Conservation (phyloP, 2,797 vertebrate genomes). For the Tympanoctomys barrerae region DNA sequence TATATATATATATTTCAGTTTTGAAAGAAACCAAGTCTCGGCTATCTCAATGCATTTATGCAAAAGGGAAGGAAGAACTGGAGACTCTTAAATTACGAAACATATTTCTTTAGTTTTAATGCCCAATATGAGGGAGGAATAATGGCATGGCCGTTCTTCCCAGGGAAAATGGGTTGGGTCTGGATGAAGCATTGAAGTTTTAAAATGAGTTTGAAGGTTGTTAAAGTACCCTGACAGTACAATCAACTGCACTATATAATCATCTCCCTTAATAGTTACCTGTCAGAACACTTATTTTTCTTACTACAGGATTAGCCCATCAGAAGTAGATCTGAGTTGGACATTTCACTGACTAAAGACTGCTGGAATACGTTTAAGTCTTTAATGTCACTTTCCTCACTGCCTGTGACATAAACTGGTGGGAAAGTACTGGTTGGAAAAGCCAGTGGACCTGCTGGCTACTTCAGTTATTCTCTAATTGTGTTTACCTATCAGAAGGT, state of each 20-base stretch:
- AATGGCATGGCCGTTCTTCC: slow-evolving; percentile 64
- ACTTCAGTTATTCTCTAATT: slow-evolving; percentile 14
- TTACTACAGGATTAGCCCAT: slow-evolving; percentile 77
- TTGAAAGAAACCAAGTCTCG: slow-evolving; percentile 58
- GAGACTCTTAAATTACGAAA: slow-evolving; percentile 62
- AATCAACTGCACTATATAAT: slow-evolving; percentile 62
- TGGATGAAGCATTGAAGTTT: slow-evolving; percentile 73
- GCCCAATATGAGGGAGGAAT: slow-evolving; percentile 9
- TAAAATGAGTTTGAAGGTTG: slow-evolving; percentile 77
- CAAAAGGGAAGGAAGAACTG: slow-evolving; percentile 63
- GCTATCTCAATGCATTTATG: slow-evolving; percentile 48
- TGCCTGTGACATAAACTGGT: slow-evolving; percentile 66
- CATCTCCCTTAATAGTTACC: slow-evolving; percentile 82
- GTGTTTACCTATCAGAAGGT: slow-evolving; percentile 77
- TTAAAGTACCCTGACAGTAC: slow-evolving; percentile 76
- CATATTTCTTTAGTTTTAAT: slow-evolving; percentile 53
- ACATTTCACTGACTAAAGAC: slow-evolving; percentile 70
- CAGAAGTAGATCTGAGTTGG: slow-evolving; percentile 74
- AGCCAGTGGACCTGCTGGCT: slow-evolving; percentile 34
- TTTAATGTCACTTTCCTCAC: slow-evolving; percentile 73
- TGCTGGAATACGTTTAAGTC: slow-evolving; percentile 58
- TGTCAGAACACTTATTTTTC: slow-evolving; percentile 82
- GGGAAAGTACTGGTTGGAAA: slow-evolving; percentile 66
- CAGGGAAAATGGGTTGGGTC: slow-evolving; percentile 26
- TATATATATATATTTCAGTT: too few relatives aligned